These are phyloP conservation scores for Bursaphelenchus okinawaensis DNA, from an alignment of 2,888 invertebrate species.

Conservation along the genomic window DNA sequence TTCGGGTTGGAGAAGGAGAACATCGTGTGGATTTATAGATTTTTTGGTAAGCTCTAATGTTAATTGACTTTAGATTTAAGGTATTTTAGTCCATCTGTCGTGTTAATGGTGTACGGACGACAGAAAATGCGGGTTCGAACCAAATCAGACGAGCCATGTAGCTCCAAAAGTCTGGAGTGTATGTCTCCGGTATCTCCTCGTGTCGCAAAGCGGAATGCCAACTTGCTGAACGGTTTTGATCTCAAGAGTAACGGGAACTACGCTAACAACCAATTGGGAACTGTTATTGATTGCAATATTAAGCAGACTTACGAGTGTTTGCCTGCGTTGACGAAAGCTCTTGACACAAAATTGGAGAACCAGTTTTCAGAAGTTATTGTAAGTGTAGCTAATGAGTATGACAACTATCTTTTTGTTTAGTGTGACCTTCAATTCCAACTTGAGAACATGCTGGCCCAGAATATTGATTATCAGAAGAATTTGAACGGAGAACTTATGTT, in stretches of 20 bases:
- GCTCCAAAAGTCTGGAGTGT: slow-evolving; percentile 8
- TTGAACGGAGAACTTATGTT: slow-evolving; percentile 28
- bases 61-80: neutral
- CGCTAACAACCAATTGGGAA: slow-evolving; percentile 6
- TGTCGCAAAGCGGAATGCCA: slow-evolving; percentile 27
- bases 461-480: slow-evolving; percentile 21
- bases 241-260: slow-evolving; percentile 3
- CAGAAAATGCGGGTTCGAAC: slow-evolving; percentile 8
- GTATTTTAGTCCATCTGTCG: neutral
- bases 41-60: neutral
- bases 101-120: neutral
- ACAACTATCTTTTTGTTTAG: slow-evolving; percentile 14
- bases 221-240: slow-evolving; percentile 21
- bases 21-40: neutral
- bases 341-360: neutral
- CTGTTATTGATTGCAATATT: slow-evolving; percentile 11
- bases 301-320: slow-evolving; percentile 1
- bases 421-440: slow-evolving; percentile 21
- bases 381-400: neutral
- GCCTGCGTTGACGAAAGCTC: slow-evolving; percentile 1
- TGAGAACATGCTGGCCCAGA: slow-evolving; percentile 23
- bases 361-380: neutral
- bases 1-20: neutral
- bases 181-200: slow-evolving; percentile 25
- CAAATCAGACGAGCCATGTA: slow-evolving; percentile 5